These are phyloP conservation scores for Cervus canadensis DNA, from an alignment of 2,113 vertebrate genomes.

Conservation along the genomic window DNA sequence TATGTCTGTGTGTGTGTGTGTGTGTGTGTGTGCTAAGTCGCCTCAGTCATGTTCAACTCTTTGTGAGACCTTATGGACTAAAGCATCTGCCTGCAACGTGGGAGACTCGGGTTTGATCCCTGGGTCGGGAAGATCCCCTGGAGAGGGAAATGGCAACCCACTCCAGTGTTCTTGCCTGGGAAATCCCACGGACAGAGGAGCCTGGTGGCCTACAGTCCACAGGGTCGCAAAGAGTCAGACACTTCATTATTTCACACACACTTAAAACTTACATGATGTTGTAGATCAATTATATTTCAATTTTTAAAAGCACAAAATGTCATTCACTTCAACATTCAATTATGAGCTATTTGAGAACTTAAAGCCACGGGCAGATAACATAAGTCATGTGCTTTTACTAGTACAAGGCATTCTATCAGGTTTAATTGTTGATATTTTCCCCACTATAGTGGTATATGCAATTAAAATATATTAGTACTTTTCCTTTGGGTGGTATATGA, in stretches of 20 bases:
- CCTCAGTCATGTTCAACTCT: neutral
- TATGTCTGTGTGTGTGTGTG: neutral
- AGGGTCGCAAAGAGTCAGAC: too few relatives aligned
- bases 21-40: neutral
- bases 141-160: too few relatives aligned
- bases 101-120: too few relatives aligned
- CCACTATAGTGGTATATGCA: neutral
- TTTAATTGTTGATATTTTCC: conserved; percentile 15
- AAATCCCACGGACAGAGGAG: too few relatives aligned
- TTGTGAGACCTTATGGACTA: neutral
- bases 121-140: too few relatives aligned
- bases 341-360: neutral
- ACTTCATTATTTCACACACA: neutral
- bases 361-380: neutral
- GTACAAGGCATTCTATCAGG: neutral
- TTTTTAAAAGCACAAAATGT: neutral
- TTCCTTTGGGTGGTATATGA: neutral
- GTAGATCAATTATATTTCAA: neutral
- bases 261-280: neutral
- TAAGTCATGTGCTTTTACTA: neutral
- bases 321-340: neutral
- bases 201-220: too few relatives aligned
- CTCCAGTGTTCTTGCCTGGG: too few relatives aligned
- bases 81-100: too few relatives aligned
- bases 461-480: neutral